phyloP scores from a whole-genome alignment of 2,113 vertebrate genomes.

The Copsychus sechellarum region DNA sequence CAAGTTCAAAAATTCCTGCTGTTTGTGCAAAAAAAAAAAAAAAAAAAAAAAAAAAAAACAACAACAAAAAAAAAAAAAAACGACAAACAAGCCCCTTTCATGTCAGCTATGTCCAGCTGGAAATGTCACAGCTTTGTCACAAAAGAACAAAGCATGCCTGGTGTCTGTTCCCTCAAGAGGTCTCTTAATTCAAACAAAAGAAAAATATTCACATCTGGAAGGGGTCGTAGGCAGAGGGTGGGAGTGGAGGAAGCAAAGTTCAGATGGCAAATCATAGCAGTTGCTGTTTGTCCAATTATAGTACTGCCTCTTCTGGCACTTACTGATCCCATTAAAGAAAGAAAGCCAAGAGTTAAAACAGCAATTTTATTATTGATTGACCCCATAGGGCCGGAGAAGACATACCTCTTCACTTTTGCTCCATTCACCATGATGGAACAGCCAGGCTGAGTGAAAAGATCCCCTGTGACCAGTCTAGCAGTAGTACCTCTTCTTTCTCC shows the following conservation, averaged over 20 bases:
- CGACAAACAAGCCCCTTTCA: constrained; percentile 53
- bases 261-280: constrained; percentile 25
- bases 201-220: constrained; percentile 63
- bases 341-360: constrained; percentile 3
- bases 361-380: constrained; percentile 18
- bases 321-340: neutral
- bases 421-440: neutral
- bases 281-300: neutral
- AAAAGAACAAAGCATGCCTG: constrained; percentile 40
- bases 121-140: constrained; percentile 40
- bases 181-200: constrained; percentile 57
- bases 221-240: neutral
- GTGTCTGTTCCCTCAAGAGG: constrained; percentile 39
- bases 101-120: constrained; percentile 47
- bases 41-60: too few relatives aligned
- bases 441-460: neutral
- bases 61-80: too few relatives aligned
- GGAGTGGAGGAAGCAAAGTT: constrained; percentile 31
- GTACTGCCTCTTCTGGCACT: constrained; percentile 4
- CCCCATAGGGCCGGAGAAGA: neutral
- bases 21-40: constrained; percentile 50
- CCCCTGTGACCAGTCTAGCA: neutral
- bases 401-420: neutral
- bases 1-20: constrained; percentile 62
- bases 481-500: neutral